Evolutionary conservation across 2,888 invertebrate species (phyloP), one percentile per base, ranked within the genome.

Genomic region (Drosophila anomalata): DNA sequence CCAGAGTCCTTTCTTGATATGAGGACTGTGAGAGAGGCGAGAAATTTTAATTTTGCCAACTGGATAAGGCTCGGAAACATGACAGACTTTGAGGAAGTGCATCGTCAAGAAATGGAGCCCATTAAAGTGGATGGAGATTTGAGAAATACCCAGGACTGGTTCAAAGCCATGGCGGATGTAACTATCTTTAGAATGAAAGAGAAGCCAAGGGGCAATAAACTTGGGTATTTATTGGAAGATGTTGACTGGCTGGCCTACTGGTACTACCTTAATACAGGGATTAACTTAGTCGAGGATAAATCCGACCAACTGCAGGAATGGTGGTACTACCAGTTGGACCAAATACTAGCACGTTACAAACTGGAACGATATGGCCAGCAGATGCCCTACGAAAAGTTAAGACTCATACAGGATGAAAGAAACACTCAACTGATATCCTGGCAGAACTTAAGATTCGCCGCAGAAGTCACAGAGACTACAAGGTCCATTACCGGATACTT

Each of bases 1-100:
- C 96, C 96, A 0, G 94, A 95, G 89, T 93, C 94, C 90, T 96
- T 95, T 92, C 94, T 95, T 85, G 94, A 94, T 90, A 92, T 93
- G 72, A 93, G 94, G 80, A 92, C 95, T 76, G 94, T 96, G 76
- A 93, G 94, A 80, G 93, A 94, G 79, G 95, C 94, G 0, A 92
- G 94, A 75, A 91, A 93, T 88, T 92, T 94, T 88, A 75, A 80
- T 60, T 79, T 63, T 44, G 63, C 50, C 12, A 74, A 77, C 17
- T 84, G 86, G 83, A 42, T 48, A n/a, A 20, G 22, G 7, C 6
- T 17, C 17, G 44, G 12, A 1, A 53, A 68, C 9, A 12, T 9
- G n/a, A 51, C 8, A 22, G 14, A 24, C 2, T 14, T 74, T 3
- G 33, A 53, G 11, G 33, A 67, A 29, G 44, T 68, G 0, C 12